These are phyloP conservation scores for Tortricodes alternella DNA, from an alignment of 2,888 invertebrate species.

Conservation along the genomic window DNA sequence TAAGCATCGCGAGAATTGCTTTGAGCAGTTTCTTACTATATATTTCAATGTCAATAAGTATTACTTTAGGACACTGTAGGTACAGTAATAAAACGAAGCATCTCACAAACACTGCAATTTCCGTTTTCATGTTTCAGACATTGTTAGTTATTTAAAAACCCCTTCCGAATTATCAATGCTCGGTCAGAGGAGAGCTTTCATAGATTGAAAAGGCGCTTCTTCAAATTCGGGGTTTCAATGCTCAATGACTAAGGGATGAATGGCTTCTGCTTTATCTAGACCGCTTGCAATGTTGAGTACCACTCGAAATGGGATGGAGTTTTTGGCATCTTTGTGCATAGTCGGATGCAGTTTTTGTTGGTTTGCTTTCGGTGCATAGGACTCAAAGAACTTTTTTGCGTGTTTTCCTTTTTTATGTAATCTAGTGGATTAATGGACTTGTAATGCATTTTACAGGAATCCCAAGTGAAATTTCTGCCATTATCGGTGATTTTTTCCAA, in stretches of 20 bases:
- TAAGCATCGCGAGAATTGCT: too few species aligned
- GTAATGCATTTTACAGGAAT: neutral
- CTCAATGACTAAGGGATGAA: constrained; percentile 20
- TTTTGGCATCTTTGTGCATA: constrained; percentile 27
- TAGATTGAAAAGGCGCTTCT: constrained; percentile 27
- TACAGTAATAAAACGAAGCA: neutral
- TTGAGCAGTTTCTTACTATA: too few species aligned
- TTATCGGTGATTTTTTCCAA: too few species aligned
- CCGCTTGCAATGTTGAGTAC: constrained; percentile 8
- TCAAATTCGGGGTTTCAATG: constrained; percentile 30
- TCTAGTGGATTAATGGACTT: neutral
- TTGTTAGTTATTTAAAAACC: constrained; percentile 1
- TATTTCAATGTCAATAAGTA: too few species aligned
- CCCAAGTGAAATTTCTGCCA: too few species aligned
- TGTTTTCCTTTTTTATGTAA: neutral
- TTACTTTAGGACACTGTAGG: too few species aligned
- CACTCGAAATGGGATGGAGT: constrained; percentile 15
- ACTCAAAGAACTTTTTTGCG: neutral
- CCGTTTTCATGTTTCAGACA: neutral
- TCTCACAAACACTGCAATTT: neutral
- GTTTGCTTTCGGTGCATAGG: neutral
- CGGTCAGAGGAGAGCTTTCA: constrained; percentile 14
- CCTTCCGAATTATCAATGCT: constrained; percentile 17
- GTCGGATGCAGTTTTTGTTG: constrained; percentile 11
- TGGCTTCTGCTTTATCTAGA: constrained; percentile 21